Percentiles rank a stretch among this genome's conserved stretches.
Evolutionary conservation across 2,888 invertebrate genomes (phyloP).

Genomic region (Julus scandinavius): DNA sequence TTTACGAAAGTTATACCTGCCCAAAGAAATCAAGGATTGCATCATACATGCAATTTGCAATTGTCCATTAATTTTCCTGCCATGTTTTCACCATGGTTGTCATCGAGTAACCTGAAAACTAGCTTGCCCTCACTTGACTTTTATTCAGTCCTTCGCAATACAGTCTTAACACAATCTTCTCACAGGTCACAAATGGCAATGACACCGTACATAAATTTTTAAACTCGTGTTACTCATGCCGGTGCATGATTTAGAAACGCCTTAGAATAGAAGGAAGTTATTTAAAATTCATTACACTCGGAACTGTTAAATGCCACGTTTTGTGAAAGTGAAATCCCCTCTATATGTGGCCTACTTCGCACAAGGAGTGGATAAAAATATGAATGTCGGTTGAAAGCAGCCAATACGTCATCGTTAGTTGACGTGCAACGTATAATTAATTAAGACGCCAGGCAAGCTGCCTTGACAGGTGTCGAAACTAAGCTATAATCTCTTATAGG

Average conservation of each 20-base stretch:
- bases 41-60: no score
- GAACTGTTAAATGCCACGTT: background rate
- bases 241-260: background rate
- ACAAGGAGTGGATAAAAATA: background rate
- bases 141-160: no score
- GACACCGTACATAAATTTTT: background rate
- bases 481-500: conserved; percentile 39
- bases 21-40: no score
- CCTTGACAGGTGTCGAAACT: conserved; percentile 42
- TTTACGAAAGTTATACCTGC: no score
- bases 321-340: background rate
- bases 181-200: background rate
- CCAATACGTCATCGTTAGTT: conserved; percentile 39
- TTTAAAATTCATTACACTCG: conserved; percentile 37
- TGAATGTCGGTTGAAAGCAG: background rate
- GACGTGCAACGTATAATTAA: conserved; percentile 8
- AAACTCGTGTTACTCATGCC: background rate
- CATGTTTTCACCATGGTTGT: no score
- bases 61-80: no score
- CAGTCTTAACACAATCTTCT: background rate
- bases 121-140: no score
- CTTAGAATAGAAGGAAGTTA: background rate
- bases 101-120: no score
- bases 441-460: conserved; percentile 27
- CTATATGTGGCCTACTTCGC: background rate